Evolutionary conservation across 2,113 vertebrate species (phyloP).

Genomic region (Sylvietta virens): DNA sequence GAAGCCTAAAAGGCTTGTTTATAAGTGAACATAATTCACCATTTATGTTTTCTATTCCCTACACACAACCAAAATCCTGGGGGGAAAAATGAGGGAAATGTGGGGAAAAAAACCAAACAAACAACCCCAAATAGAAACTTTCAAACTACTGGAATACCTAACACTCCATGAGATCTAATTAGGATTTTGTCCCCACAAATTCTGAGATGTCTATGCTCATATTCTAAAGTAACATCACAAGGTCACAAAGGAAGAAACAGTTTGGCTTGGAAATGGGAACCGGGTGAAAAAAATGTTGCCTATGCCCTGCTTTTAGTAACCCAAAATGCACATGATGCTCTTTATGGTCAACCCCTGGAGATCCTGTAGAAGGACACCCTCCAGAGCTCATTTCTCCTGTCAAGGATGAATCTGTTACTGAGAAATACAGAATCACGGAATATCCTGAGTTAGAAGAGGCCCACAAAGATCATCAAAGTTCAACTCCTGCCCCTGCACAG

Average conservation of each 20-base stretch:
- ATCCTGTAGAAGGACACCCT: not conserved
- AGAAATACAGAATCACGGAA: not conserved
- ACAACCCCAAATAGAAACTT: not conserved
- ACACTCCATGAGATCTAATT: accelerated
- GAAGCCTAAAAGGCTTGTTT: not conserved
- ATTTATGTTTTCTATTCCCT: not conserved
- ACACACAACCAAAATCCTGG: not conserved
- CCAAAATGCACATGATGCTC: not conserved
- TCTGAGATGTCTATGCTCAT: accelerated
- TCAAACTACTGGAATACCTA: not conserved
- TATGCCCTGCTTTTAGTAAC: not conserved
- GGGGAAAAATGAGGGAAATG: accelerated
- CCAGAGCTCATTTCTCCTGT: not conserved
- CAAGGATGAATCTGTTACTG: not conserved
- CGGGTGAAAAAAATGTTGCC: not conserved
- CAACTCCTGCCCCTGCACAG: not conserved
- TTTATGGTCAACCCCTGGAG: not conserved
- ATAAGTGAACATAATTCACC: not conserved
- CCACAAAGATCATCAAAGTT: not conserved
- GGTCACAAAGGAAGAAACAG: not conserved
- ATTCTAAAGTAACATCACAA: not conserved
- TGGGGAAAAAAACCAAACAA: not conserved
- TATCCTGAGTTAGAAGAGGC: not conserved
- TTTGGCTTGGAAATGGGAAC: not conserved
- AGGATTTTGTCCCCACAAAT: not conserved